Conservation (phyloP, 2,113 vertebrate species). For the Echinops telfairi region DNA sequence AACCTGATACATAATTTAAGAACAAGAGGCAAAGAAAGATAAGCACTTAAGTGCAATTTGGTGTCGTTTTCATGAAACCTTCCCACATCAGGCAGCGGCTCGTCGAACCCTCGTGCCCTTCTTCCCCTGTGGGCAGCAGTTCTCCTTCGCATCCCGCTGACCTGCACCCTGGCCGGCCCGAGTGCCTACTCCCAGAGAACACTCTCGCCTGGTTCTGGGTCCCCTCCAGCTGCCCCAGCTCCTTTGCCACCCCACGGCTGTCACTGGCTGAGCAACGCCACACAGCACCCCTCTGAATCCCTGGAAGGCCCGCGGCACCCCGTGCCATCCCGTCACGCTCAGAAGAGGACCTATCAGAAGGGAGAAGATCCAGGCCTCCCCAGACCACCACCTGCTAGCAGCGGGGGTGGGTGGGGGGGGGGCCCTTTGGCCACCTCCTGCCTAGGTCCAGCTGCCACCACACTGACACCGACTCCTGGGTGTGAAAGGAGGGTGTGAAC, state of each 20-base stretch:
- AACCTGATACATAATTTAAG: conserved; percentile 82
- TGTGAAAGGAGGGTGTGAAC: background rate
- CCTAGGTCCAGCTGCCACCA: background rate
- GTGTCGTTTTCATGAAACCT: conserved; percentile 78
- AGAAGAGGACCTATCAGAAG: background rate
- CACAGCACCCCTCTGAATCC: background rate
- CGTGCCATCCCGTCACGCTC: background rate
- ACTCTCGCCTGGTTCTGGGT: background rate
- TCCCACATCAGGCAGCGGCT: conserved; percentile 66
- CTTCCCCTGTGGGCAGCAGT: background rate
- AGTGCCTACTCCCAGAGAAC: background rate
- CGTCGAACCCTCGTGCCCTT: conserved; percentile 29
- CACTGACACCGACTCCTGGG: background rate
- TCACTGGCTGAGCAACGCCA: background rate
- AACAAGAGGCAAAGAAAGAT: conserved; percentile 78
- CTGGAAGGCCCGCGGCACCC: background rate
- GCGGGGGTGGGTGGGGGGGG: no score
- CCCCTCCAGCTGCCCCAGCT: background rate
- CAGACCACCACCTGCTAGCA: background rate
- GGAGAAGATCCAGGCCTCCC: no score
- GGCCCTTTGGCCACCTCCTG: background rate
- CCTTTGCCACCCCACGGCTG: background rate
- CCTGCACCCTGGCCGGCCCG: background rate
- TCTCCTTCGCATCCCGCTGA: conserved; percentile 24
- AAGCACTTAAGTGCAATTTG: conserved; percentile 77